phyloP scores from a whole-genome alignment of 2,797 vertebrate species.

The Varecia variegata region DNA sequence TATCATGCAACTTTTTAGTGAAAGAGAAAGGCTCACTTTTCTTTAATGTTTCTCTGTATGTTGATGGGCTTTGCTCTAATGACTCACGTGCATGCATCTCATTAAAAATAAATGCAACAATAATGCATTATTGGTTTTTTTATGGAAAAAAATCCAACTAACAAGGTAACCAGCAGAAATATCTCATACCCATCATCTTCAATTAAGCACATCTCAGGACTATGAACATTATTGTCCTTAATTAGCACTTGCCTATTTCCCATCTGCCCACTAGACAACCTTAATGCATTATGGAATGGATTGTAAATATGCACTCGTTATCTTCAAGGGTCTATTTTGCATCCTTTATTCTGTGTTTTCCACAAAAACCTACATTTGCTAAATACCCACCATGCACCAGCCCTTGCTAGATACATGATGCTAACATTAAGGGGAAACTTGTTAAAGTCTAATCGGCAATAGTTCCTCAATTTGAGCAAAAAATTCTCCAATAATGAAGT shows the following conservation, averaged over 20 bases:
- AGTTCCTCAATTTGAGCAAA: not conserved
- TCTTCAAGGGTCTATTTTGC: not conserved
- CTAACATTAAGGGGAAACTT: not conserved
- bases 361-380: not conserved
- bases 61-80: not conserved
- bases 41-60: rapidly evolving
- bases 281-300: not conserved
- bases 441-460: not conserved
- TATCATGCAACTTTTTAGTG: no score
- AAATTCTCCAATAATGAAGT: not conserved
- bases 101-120: not conserved
- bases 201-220: not conserved
- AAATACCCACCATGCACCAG: not conserved
- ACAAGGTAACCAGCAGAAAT: not conserved
- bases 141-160: not conserved
- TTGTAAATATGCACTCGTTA: not conserved
- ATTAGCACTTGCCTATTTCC: not conserved
- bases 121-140: not conserved
- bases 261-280: no score
- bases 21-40: not conserved
- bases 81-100: not conserved
- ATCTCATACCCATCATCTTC: not conserved
- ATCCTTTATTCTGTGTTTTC: not conserved
- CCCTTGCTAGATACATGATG: not conserved
- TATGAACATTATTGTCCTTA: not conserved